Conservation (phyloP, 2,888 invertebrate species). For the Drosophila testacea region DNA sequence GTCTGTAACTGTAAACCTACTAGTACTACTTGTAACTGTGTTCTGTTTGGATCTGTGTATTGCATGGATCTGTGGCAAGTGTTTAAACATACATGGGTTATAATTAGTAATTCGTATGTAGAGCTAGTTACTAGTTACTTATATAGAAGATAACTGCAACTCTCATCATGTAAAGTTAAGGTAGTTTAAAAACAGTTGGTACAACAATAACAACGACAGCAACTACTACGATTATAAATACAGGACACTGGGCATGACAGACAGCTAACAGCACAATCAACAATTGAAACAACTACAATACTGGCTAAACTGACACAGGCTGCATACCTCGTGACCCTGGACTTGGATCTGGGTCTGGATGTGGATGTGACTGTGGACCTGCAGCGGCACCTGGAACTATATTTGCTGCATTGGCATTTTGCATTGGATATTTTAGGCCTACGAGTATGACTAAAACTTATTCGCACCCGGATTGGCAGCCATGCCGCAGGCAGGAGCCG, state of each 20-base stretch:
- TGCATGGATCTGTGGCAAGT: conserved; percentile 28
- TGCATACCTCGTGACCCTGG: conserved; percentile 43
- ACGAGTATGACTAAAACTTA: conserved; percentile 79
- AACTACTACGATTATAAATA: conserved; percentile 53
- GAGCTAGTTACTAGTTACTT: conserved; percentile 28
- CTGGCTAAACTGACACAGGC: conserved; percentile 13
- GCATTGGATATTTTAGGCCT: conserved; percentile 26
- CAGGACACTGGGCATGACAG: conserved; percentile 42
- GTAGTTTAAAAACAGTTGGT: conserved; percentile 39
- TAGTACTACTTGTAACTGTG: conserved; percentile 11
- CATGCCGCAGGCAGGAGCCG: conserved; percentile 76
- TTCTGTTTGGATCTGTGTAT: conserved; percentile 19
- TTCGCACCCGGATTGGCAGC: conserved; percentile 69
- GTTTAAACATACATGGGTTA: conserved; percentile 21
- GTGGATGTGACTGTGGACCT: not conserved
- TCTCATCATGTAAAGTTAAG: conserved; percentile 7
- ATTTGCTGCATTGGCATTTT: conserved; percentile 3
- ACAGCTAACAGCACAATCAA: conserved; percentile 40
- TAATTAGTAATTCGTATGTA: conserved; percentile 17
- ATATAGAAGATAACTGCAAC: conserved; percentile 20
- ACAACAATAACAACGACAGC: conserved; percentile 57
- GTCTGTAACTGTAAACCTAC: conserved; percentile 18
- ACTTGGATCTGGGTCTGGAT: conserved; percentile 9
- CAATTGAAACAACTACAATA: conserved; percentile 40
- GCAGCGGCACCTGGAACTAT: not conserved